Evolutionary conservation across 1,140 invertebrate species (phyloP).

Genomic region (Drosophila miranda): DNA sequence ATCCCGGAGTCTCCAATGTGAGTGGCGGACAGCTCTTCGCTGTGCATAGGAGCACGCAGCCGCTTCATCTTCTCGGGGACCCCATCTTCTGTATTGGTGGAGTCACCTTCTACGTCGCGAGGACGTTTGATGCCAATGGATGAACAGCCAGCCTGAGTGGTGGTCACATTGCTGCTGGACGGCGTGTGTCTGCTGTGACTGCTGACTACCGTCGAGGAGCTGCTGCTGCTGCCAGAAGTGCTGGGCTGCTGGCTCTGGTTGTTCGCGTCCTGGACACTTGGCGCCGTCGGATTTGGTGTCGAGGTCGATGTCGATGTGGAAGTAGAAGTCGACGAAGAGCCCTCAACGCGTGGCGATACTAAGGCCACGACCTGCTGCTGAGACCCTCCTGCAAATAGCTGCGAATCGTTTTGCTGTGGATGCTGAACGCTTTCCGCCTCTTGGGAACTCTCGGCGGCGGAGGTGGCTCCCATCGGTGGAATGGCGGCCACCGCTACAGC

Average conservation of each 20-base stretch:
- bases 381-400: slow-evolving; percentile 83
- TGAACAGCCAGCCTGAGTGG: slow-evolving; percentile 84
- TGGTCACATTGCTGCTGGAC: slow-evolving; percentile 85
- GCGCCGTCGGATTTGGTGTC: slow-evolving; percentile 31
- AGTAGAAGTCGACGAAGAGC: slow-evolving; percentile 58
- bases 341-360: slow-evolving; percentile 88
- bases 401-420: slow-evolving; percentile 72
- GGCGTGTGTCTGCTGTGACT: slow-evolving; percentile 84
- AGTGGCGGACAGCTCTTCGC: slow-evolving; percentile 55
- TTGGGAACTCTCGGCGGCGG: slow-evolving; percentile 78
- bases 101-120: slow-evolving; percentile 84
- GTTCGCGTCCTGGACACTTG: slow-evolving; percentile 81
- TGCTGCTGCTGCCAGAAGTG: slow-evolving; percentile 75
- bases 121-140: slow-evolving; percentile 83
- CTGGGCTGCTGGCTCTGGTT: slow-evolving; percentile 81
- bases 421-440: slow-evolving; percentile 81
- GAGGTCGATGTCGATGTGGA: slow-evolving; percentile 66
- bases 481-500: slow-evolving; percentile 83
- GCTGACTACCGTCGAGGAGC: slow-evolving; percentile 78
- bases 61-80: slow-evolving; percentile 80
- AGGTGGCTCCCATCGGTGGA: slow-evolving; percentile 82
- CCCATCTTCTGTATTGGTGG: slow-evolving; percentile 83
- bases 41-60: slow-evolving; percentile 76
- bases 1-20: slow-evolving; percentile 84
- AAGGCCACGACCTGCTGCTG: slow-evolving; percentile 88